Base-by-base conservation (phyloP, 35 echinoderm and acorn worm genomes). In the Chiridota heheva region DNA sequence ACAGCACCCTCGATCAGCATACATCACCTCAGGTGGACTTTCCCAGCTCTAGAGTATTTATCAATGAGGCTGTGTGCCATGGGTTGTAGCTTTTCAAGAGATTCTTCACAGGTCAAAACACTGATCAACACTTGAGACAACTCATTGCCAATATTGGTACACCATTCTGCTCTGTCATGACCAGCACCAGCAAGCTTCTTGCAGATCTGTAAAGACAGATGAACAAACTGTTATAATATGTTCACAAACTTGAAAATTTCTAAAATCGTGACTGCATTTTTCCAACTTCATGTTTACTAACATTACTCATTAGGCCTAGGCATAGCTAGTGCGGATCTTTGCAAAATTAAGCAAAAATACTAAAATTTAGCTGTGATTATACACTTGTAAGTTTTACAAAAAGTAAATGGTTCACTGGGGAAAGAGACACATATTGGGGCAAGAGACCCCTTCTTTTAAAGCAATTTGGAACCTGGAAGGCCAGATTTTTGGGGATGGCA, bases 161-260 rank as follows among this genome's bases (percentile, higher is more conserved):
- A 86, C 69, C 69, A 86, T 44, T 86, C 83, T 22, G 57, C 77
- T 42, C 69, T 86, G 5, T 70, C 83, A 0, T 57, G 68, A 0
- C 83, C 55, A 59, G 69, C 83, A 26, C 83, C 83, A 41, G 83
- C 57, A 1, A 86, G 56, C 43, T 86, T 74, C 37, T 86, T 86
- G 53, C 83, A 86, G 35, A 86, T 60, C 83, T 82, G 10, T 4
- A 16, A 65, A 74, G 49, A 73, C 22, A 57, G 13, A 62, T 13
- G 38, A 61, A n/a, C n/a, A 31, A 32, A 67, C 6, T 5, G 3
- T 67, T 3, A 17, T 6, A 67, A 32, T 32, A 32, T 67, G 60
- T 15, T 7, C 31, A 7, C 27, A 15, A 28, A 15, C 7, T 63
- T 63, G 60, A 22, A 63, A 63, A 8, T n/a, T n/a, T n/a, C n/a